Evolutionary conservation across 2,888 invertebrate species (phyloP), one percentile per base, ranked within the genome.

Genomic region (Lithosia quadra): DNA sequence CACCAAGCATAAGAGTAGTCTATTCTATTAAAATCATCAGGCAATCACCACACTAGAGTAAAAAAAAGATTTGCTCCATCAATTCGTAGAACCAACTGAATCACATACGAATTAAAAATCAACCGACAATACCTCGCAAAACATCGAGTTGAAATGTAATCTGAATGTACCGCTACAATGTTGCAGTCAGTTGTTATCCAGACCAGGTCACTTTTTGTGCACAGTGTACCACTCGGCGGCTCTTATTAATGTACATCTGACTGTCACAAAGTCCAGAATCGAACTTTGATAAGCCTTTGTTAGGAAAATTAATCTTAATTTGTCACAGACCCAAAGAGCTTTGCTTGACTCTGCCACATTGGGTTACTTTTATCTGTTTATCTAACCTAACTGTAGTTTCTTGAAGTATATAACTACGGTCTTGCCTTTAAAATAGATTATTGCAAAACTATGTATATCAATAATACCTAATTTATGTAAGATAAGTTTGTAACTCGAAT

Each of bases 181-280:
- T 92, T 92, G 93, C 94, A 94, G 91, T 92, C 88, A 81, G 84
- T 91, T 92, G 92, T 85, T 90, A 93, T 90, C 83, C 90, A 87
- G 93, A 93, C 89, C 89, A 92, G 94, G 94, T 94, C 94, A 93
- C 83, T 94, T 94, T 94, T 94, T 94, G 91, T 92, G 71, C 78
- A 67, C 70, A 70, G 67, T 73, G 71, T 77, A 65, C 82, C 70
- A 56, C 72, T 79, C 73, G 66, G 68, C 58, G 59, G 68, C 73
- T 73, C 72, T 75, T 63, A 36, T 49, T 36, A 65, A 69, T 67
- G 67, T 67, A 49, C 63, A 63, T 66, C 66, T 60, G 63, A 59
- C 55, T 43, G 43, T 63, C 65, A 34, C 24, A 66, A 63, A 11
- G 10, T 63, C 49, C 57, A 43, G 22, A 67, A 62, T 58, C 58